These are phyloP conservation scores for Abrostola triplasia DNA, from an alignment of 2,888 invertebrate genomes.

Conservation along the genomic window DNA sequence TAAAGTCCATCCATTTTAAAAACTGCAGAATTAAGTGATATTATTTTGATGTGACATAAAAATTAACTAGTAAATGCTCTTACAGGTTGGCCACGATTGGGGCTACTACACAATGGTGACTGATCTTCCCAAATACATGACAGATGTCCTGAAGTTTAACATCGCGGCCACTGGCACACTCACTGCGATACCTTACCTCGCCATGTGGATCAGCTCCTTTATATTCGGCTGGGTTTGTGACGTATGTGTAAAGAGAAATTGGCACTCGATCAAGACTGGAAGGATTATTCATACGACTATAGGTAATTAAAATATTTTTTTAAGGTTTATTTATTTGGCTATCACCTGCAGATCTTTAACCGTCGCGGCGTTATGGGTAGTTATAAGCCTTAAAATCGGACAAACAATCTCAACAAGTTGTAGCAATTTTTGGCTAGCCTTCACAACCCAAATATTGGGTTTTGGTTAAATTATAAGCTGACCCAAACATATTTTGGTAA, in stretches of 20 bases:
- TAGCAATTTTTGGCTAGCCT: too few species aligned
- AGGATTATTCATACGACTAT: constrained; percentile 91
- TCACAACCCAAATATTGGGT: too few species aligned
- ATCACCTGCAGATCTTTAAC: too few species aligned
- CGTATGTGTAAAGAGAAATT: constrained; percentile 89
- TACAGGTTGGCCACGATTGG: constrained; percentile 89
- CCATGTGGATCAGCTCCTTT: constrained; percentile 91
- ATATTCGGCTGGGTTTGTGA: constrained; percentile 92
- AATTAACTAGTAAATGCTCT: constrained; percentile 10
- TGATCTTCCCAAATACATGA: constrained; percentile 92
- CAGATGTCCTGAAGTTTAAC: constrained; percentile 90
- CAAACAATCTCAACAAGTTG: too few species aligned
- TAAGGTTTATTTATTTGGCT: neutral
- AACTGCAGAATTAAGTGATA: too few species aligned
- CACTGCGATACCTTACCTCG: constrained; percentile 90
- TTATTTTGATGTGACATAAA: too few species aligned
- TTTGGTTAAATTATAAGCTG: too few species aligned
- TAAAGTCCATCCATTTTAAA: neutral
- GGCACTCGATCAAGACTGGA: constrained; percentile 88
- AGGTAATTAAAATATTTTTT: constrained; percentile 78
- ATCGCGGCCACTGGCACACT: constrained; percentile 90
- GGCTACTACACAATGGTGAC: constrained; percentile 92
- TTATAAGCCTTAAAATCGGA: too few species aligned
- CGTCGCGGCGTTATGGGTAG: too few species aligned
- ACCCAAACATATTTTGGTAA: too few species aligned